These are phyloP conservation scores for Hartigia nigra DNA, from an alignment of 2,888 invertebrate species.

Conservation along the genomic window DNA sequence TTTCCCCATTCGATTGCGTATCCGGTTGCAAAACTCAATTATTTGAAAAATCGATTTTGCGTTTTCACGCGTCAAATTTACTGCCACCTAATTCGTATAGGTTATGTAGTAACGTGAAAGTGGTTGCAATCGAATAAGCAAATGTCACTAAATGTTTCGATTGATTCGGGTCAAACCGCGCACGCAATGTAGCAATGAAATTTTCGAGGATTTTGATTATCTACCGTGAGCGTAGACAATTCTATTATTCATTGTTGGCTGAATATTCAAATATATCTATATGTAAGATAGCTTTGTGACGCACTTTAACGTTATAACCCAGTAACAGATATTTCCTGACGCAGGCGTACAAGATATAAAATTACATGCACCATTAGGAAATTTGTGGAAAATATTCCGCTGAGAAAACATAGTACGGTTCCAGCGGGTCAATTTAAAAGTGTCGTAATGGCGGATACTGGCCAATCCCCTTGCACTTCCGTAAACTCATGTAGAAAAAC, in stretches of 20 bases:
- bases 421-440: neutral
- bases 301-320: too few relatives aligned
- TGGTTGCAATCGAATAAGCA: neutral
- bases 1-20: neutral
- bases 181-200: neutral
- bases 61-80: neutral
- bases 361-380: neutral
- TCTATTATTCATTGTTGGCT: neutral
- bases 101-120: neutral
- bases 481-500: neutral
- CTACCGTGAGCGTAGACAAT: neutral
- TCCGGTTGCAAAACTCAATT: neutral
- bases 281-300: neutral
- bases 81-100: neutral
- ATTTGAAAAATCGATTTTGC: neutral
- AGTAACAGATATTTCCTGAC: neutral
- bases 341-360: neutral
- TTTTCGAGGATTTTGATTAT: neutral
- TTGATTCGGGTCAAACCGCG: neutral
- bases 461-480: neutral
- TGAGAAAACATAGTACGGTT: neutral
- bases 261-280: neutral
- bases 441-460: neutral
- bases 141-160: neutral
- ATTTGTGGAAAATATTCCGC: neutral